Percentiles rank a stretch among this genome's conserved stretches.
phyloP scores from a whole-genome alignment of 2,113 vertebrate species.

The Petaurus breviceps region DNA sequence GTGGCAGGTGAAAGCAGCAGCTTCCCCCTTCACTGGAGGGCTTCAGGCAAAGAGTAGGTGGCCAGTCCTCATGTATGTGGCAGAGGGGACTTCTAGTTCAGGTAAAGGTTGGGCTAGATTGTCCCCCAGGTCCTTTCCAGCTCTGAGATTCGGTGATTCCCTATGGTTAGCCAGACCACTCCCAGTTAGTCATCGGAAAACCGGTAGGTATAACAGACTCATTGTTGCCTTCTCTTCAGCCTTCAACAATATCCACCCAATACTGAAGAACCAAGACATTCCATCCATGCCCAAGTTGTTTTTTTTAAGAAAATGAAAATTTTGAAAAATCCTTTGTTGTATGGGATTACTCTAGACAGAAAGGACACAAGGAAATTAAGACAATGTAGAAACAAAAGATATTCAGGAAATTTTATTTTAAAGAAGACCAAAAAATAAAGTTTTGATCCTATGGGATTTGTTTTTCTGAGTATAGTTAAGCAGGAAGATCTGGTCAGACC shows the following conservation, averaged over 20 bases:
- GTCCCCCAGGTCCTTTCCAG: neutral
- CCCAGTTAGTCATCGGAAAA: neutral
- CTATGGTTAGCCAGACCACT: neutral
- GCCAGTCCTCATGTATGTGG: neutral
- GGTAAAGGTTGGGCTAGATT: neutral
- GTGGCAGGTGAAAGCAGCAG: neutral
- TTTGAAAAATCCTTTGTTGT: neutral
- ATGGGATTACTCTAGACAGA: accelerated
- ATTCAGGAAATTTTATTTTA: neutral
- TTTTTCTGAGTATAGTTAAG: neutral
- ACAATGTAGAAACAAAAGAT: neutral
- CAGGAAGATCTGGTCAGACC: neutral
- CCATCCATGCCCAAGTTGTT: neutral
- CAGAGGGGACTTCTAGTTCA: neutral
- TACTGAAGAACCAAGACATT: neutral
- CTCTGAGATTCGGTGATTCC: neutral
- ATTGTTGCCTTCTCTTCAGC: neutral
- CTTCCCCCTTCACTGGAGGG: neutral
- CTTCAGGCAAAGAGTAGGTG: neutral
- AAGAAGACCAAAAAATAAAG: neutral
- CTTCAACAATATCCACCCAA: neutral
- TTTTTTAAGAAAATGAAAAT: neutral
- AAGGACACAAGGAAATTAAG: neutral
- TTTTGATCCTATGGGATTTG: neutral
- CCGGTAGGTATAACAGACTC: neutral